phyloP scores from a whole-genome alignment of 2,797 vertebrate species.

The Sebastes dallii region DNA sequence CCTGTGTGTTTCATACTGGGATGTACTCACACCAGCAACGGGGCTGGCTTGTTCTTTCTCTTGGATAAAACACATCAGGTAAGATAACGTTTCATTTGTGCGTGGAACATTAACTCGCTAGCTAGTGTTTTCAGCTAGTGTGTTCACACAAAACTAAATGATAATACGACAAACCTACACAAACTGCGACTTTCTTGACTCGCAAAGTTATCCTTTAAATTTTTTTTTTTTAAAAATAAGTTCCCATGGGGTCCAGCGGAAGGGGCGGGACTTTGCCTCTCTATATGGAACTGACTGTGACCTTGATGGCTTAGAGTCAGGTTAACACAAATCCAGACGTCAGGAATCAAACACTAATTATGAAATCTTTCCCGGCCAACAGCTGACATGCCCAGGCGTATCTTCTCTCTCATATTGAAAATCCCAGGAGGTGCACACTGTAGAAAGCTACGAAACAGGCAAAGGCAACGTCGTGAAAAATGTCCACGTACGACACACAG shows the following conservation, averaged over 20 bases:
- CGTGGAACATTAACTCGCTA: no score
- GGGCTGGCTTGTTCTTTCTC: no score
- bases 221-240: no score
- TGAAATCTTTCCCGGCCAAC: neutral
- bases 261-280: neutral
- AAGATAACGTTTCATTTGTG: no score
- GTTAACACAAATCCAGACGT: neutral
- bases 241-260: rapidly evolving
- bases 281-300: neutral
- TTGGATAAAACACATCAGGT: no score
- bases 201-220: no score
- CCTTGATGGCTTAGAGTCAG: neutral
- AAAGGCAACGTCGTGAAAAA: neutral
- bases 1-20: no score
- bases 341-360: neutral
- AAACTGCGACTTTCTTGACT: no score
- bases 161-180: no score
- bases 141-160: no score
- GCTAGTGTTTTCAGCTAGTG: no score
- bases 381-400: neutral
- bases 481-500: neutral
- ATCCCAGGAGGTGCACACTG: neutral
- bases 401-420: neutral
- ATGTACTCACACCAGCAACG: no score
- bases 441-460: neutral